Evolutionary conservation across 2,113 vertebrate genomes (phyloP).

Genomic region (Rhipidura dahli): DNA sequence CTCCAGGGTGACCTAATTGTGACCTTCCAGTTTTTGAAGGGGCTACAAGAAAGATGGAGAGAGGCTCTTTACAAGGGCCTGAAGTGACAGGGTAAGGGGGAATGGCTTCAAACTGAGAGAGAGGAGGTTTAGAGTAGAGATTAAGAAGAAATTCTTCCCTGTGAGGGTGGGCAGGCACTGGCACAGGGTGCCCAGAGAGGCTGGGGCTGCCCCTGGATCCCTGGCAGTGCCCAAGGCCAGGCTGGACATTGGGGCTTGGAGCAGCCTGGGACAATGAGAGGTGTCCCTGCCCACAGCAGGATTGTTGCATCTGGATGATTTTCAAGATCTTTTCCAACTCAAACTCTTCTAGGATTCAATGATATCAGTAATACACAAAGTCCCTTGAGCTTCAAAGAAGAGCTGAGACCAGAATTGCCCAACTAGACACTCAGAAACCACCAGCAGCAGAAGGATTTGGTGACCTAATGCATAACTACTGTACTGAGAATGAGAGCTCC

Average conservation of each 20-base stretch:
- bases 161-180: fast-evolving
- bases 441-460: background rate
- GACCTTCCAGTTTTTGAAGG: background rate
- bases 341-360: background rate
- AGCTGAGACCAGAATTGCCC: background rate
- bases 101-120: background rate
- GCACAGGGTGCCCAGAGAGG: background rate
- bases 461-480: background rate
- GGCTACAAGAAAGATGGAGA: background rate
- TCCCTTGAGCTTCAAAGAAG: background rate
- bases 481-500: background rate
- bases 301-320: background rate
- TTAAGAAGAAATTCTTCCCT: background rate
- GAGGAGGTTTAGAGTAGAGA: background rate
- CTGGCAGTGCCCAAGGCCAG: background rate
- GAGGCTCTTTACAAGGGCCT: background rate
- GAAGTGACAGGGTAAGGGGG: background rate
- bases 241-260: fast-evolving
- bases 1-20: background rate
- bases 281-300: background rate
- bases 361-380: background rate
- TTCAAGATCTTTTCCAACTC: background rate
- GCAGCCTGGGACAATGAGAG: fast-evolving
- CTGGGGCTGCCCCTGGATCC: background rate
- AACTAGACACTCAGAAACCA: background rate